Evolutionary conservation across 2,888 invertebrate genomes (phyloP), one percentile per base, ranked within the genome.

Genomic region (Frankliniella fusca): DNA sequence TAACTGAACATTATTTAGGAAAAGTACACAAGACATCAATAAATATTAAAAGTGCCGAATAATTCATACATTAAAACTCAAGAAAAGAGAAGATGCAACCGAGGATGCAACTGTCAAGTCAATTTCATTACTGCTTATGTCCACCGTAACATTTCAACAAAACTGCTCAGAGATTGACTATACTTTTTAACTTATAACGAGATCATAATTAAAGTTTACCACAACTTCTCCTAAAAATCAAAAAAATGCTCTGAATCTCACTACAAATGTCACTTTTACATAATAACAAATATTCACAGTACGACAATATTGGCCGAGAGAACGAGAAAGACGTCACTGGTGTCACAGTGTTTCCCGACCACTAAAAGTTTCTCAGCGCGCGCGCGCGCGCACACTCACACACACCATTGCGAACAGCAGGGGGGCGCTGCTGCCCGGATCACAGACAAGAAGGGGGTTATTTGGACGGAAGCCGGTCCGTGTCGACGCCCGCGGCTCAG

Each of bases 401-500:
- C 70, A 76, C 70, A 76, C 70, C 0, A 8, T 8, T 76, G 70
- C 70, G 70, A 76, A 27, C 27, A 76, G 70, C 70, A 61, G 20
- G 54, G 70, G 70, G n/a, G n/a, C n/a, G n/a, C n/a, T n/a, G n/a
- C 27, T 76, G 27, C 70, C 70, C 70, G 70, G 70, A 76, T 76
- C 70, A 76, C 70, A 76, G 70, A 76, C 70, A 27, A 9, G 23
- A 27, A 7, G 70, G 70, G 70, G 70, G 70, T n/a, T n/a, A n/a
- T 38, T n/a, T 20, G 61, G 61, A 61, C 61, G 61, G 61, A 61
- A 18, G n/a, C 7, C 61, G 61, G 61, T n/a, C 61, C 18, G 15
- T 18, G 12, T 76, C 50, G 82, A 82, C 12, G 83, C 50, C 48
- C 82, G 80, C 49, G 70, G 9, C 23, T 76, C 70, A 76, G 23